Base-by-base conservation (phyloP, 2,797 vertebrate species). In the Brachyrhaphis roseni region DNA sequence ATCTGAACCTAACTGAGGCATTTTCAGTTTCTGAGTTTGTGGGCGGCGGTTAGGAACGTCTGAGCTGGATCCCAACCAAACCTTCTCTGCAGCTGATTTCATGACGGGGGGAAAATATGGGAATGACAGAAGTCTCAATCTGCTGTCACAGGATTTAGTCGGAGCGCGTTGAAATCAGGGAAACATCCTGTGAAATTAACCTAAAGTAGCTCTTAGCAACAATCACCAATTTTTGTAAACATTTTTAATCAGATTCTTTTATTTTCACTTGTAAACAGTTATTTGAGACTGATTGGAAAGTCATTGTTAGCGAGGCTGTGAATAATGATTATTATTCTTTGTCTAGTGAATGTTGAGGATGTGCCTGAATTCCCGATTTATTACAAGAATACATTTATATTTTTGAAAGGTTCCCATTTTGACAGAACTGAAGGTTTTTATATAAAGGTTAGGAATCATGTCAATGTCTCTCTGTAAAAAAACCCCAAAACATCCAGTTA, bases 1-100 rank as follows among this genome's bases (percentile, higher is more conserved):
- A 79, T 41, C 31, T 75, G 15, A 72, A 55, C 41, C 77, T 8
- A 18, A 2, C 26, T 59, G 68, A 81, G 16, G 41, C 8, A 26
- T 77, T 36, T 77, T 51, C 46, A 68, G 28, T 70, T 53, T 74
- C 68, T 55, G 64, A 28, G 26, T 78, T 78, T 76, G 70, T 82
- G 74, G 57, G 47, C 1, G 47, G 34, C 36, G 10, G 31, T 51
- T 12, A 16, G 41, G 6, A 70, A 45, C 8, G 6, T 53, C 70
- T 81, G 36, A 55, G 51, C 45, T 78, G 76, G 76, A 79, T 36
- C 74, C 0, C 1, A 16, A 41, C 51, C 71, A 47, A 46, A 45
- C 43, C 49, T 49, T 43, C 11, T 20, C 62, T 71, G 51, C 49
- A 53, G 66, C 8, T 34, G 45, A 49, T 57, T 74, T 73, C 5